These are phyloP conservation scores for Teleogryllus occipitalis DNA, from an alignment of 1,140 invertebrate species.

Conservation along the genomic window DNA sequence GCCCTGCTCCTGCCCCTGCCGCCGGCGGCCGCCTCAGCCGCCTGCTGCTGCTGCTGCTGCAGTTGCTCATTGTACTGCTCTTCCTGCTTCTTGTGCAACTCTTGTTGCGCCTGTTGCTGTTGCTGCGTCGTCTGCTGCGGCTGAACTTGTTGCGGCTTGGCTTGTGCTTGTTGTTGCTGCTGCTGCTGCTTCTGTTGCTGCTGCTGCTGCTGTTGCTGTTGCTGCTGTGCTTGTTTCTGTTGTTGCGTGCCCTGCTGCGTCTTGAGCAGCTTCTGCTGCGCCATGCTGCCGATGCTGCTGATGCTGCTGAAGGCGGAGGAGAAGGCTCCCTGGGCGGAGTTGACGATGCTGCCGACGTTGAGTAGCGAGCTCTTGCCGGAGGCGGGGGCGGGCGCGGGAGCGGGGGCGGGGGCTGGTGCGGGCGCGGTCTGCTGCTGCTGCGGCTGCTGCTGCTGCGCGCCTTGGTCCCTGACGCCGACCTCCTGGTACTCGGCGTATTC, in stretches of 20 bases:
- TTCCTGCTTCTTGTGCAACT: background rate
- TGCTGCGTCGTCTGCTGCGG: conserved; percentile 35
- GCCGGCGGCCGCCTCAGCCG: conserved; percentile 10
- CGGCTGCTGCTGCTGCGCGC: background rate
- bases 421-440: background rate
- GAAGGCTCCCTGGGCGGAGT: conserved; percentile 9
- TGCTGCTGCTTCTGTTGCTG: conserved; percentile 22
- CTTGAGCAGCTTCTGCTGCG: conserved; percentile 30
- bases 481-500: background rate
- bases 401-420: background rate
- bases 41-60: conserved; percentile 17
- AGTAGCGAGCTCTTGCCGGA: background rate
- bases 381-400: background rate
- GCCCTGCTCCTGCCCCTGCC: conserved; percentile 15
- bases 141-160: conserved; percentile 35
- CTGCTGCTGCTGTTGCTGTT: conserved; percentile 21
- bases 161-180: conserved; percentile 27
- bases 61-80: conserved; percentile 13
- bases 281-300: background rate
- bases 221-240: conserved; percentile 32
- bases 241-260: conserved; percentile 31
- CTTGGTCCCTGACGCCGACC: conserved; percentile 5
- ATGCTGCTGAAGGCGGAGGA: background rate
- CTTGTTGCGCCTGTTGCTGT: conserved; percentile 31
- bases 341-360: conserved; percentile 5